Evolutionary conservation across 1,140 invertebrate genomes (phyloP).

Genomic region (Drosophila nannoptera): DNA sequence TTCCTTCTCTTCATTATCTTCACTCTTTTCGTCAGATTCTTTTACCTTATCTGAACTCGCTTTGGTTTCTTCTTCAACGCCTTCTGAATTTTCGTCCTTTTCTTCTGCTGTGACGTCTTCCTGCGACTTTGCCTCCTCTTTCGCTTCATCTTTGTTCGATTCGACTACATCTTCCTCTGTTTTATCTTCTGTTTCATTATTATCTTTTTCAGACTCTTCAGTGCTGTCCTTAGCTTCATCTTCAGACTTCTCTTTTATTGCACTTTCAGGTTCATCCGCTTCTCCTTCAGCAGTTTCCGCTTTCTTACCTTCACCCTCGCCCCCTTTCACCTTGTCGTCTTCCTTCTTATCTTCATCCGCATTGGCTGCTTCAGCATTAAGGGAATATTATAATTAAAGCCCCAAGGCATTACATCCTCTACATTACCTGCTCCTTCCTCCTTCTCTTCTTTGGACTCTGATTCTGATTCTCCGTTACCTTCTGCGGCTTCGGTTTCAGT

Average conservation of each 20-base stretch:
- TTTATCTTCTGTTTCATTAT: slow-evolving; percentile 1
- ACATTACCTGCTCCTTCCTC: slow-evolving; percentile 60
- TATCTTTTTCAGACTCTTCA: not conserved
- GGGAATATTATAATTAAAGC: slow-evolving; percentile 34
- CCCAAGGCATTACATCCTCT: not conserved
- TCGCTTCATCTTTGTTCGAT: slow-evolving; percentile 10
- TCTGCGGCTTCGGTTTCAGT: slow-evolving; percentile 54
- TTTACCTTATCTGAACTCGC: not conserved
- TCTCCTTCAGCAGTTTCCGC: slow-evolving; percentile 10
- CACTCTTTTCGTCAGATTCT: not conserved
- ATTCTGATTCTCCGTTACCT: slow-evolving; percentile 43
- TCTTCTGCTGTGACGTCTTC: slow-evolving; percentile 3
- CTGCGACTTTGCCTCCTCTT: slow-evolving; percentile 5
- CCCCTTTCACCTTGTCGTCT: slow-evolving; percentile 1
- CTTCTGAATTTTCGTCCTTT: not conserved
- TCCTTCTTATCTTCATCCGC: slow-evolving; percentile 14
- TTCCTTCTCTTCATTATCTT: not conserved
- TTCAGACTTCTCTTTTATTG: slow-evolving; percentile 7
- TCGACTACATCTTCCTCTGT: not conserved
- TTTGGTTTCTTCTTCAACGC: not conserved
- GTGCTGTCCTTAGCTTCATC: too few species aligned
- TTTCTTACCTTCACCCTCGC: slow-evolving; percentile 9
- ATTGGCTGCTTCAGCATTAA: slow-evolving; percentile 36
- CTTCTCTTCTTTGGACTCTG: slow-evolving; percentile 44
- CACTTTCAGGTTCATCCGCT: not conserved